Conservation (phyloP, 1,140 invertebrate species). For the Magallana ariakensis region DNA sequence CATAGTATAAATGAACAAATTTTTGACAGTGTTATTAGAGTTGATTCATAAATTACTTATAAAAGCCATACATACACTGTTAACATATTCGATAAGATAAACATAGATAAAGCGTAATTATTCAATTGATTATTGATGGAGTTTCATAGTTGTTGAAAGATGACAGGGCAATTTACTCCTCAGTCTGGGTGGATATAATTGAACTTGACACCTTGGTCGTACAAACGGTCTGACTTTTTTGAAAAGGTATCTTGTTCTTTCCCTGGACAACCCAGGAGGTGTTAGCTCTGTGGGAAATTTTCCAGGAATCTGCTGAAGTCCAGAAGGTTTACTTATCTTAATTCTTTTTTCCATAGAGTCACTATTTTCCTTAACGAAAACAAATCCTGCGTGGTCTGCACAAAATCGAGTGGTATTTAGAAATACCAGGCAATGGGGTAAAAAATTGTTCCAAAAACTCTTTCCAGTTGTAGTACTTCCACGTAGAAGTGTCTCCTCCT, state of each 20-base stretch:
- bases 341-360: background rate
- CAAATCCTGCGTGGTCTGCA: background rate
- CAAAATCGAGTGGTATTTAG: background rate
- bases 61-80: too few relatives aligned
- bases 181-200: background rate
- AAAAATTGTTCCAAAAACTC: background rate
- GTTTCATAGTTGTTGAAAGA: too few relatives aligned
- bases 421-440: background rate
- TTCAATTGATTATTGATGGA: too few relatives aligned
- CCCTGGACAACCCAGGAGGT: background rate
- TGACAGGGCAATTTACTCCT: too few relatives aligned
- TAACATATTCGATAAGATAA: too few relatives aligned
- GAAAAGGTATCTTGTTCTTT: background rate
- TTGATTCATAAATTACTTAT: too few relatives aligned
- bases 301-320: background rate
- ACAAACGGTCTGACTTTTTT: conserved; percentile 12
- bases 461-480: background rate
- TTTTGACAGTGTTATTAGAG: too few relatives aligned
- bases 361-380: background rate
- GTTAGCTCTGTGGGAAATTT: background rate
- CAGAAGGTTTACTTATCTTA: background rate
- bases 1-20: too few relatives aligned
- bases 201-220: background rate
- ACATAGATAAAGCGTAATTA: too few relatives aligned
- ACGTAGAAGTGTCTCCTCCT: background rate